A percentile compares a stretch with the other conserved stretches of the same genome.
These are phyloP conservation scores for Drosophila pandora DNA, from an alignment of 1,140 invertebrate species.

Conservation along the genomic window DNA sequence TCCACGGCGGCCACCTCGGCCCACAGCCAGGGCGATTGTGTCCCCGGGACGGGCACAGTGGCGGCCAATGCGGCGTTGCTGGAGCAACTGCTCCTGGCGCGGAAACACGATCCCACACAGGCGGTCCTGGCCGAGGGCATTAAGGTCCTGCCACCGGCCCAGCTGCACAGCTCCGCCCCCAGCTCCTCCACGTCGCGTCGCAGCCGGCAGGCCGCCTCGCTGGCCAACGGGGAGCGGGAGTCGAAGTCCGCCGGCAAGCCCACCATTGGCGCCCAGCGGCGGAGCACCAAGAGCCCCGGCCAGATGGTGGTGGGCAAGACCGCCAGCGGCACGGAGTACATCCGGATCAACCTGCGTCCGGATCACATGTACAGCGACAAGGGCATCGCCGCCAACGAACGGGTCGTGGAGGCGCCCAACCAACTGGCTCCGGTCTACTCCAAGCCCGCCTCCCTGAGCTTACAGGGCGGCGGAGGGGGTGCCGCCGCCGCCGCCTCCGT, in stretches of 20 bases:
- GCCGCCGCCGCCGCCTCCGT: slow-evolving; percentile 11
- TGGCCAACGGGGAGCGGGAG: slow-evolving; percentile 49
- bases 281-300: slow-evolving; percentile 75
- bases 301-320: slow-evolving; percentile 81
- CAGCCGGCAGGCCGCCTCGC: slow-evolving; percentile 1
- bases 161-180: slow-evolving; percentile 35
- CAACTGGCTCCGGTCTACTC: slow-evolving; percentile 70
- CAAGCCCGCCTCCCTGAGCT: slow-evolving; percentile 84
- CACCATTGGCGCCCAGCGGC: slow-evolving; percentile 56
- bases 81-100: slow-evolving; percentile 87
- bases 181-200: slow-evolving; percentile 41
- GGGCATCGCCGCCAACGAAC: slow-evolving; percentile 79
- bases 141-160: slow-evolving; percentile 63
- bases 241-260: slow-evolving; percentile 5
- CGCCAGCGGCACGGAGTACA: slow-evolving; percentile 85
- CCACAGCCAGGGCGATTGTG: slow-evolving; percentile 81
- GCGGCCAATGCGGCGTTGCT: slow-evolving; percentile 68
- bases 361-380: slow-evolving; percentile 87
- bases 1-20: slow-evolving; percentile 60
- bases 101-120: slow-evolving; percentile 85
- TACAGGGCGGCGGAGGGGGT: slow-evolving; percentile 51
- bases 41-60: slow-evolving; percentile 63
- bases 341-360: slow-evolving; percentile 87
- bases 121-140: slow-evolving; percentile 85
- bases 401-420: slow-evolving; percentile 80